Evolutionary conservation across 2,888 invertebrate species (phyloP).

Genomic region (Eupithecia subfuscata): DNA sequence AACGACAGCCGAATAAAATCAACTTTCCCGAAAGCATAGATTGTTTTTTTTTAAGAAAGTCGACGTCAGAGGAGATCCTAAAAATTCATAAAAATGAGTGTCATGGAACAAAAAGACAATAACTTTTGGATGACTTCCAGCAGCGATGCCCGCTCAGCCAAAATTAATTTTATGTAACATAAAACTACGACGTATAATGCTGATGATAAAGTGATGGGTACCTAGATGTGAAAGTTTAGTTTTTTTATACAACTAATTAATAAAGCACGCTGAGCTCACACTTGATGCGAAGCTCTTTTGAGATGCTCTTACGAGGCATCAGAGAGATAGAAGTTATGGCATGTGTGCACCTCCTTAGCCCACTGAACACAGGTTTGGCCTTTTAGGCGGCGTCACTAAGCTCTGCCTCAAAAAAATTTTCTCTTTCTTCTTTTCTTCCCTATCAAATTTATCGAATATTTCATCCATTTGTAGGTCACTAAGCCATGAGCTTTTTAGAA

Average conservation of each 20-base stretch:
- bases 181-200: background rate
- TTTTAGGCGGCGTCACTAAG: background rate
- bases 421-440: too few relatives aligned
- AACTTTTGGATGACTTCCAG: constrained; percentile 1
- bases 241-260: background rate
- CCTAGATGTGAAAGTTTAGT: background rate
- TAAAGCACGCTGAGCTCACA: too few relatives aligned
- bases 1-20: constrained; percentile 1
- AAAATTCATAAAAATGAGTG: constrained; percentile 48
- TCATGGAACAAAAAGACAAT: constrained; percentile 6
- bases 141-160: background rate
- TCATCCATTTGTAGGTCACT: too few relatives aligned
- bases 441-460: too few relatives aligned
- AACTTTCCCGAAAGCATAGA: constrained; percentile 29
- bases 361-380: background rate
- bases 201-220: background rate
- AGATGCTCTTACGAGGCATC: background rate
- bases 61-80: constrained; percentile 33
- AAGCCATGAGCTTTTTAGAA: too few relatives aligned
- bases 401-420: background rate
- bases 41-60: constrained; percentile 43
- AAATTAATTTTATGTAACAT: background rate
- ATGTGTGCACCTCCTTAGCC: background rate
- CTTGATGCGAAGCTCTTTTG: background rate
- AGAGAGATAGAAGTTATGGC: background rate